phyloP scores from a whole-genome alignment of 2,797 vertebrate species.

The Paguma larvata region DNA sequence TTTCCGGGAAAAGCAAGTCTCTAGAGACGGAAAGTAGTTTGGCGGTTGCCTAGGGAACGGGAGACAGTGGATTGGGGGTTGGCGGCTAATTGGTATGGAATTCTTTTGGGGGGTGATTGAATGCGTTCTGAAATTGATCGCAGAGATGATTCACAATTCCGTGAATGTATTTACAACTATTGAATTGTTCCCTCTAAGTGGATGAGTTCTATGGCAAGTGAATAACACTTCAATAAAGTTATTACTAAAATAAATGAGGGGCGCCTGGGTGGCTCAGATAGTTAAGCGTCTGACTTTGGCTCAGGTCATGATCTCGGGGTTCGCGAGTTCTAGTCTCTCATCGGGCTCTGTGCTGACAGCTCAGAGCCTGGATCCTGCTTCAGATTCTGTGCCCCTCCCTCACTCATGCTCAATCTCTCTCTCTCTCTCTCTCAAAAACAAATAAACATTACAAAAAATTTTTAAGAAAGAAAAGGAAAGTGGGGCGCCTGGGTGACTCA shows the following conservation, averaged over 20 bases:
- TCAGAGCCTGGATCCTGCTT: no score
- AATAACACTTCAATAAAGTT: not conserved
- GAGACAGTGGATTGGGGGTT: no score
- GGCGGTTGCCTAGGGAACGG: not conserved
- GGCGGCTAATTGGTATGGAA: not conserved
- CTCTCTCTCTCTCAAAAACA: no score
- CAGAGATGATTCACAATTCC: not conserved
- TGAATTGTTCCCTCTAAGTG: not conserved
- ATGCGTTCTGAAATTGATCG: not conserved
- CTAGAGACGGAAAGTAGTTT: not conserved
- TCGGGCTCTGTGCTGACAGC: no score
- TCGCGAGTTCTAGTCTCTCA: fast-evolving
- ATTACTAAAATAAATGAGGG: not conserved
- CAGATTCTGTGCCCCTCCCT: no score
- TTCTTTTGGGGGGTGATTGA: not conserved
- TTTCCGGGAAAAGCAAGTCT: not conserved
- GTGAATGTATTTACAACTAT: not conserved
- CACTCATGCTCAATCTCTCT: no score
- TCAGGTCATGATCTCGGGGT: no score
- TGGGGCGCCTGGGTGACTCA: no score
- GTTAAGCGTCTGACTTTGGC: no score
- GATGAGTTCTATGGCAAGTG: not conserved
- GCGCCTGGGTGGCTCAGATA: no score
- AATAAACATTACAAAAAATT: no score
- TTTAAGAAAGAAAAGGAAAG: no score